A percentile compares a stretch with the other conserved stretches of the same genome.
Evolutionary conservation across 2,797 vertebrate genomes (phyloP).

Genomic region (Peromyscus aztecus): DNA sequence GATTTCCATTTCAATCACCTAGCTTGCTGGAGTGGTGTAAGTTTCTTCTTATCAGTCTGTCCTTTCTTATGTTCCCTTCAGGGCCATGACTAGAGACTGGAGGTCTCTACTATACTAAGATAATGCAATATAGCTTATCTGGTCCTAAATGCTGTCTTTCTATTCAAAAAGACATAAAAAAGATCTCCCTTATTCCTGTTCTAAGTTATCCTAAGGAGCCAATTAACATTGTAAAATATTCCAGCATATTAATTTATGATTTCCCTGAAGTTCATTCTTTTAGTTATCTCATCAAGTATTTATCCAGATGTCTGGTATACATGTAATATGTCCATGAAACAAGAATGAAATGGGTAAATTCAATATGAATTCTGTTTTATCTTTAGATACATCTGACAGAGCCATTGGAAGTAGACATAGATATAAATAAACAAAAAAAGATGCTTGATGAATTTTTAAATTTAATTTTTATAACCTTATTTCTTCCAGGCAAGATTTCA

Average conservation of each 20-base stretch:
- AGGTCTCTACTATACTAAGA: neutral
- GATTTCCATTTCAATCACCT: neutral
- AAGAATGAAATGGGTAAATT: conserved; percentile 58
- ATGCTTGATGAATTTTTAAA: conserved; percentile 60
- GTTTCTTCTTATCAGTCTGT: neutral
- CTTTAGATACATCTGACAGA: conserved; percentile 32
- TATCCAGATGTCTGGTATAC: neutral
- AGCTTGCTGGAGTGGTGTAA: neutral
- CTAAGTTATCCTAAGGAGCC: neutral
- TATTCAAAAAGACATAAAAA: neutral
- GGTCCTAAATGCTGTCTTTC: neutral
- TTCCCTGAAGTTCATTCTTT: conserved; percentile 62
- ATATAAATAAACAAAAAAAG: conserved; percentile 63
- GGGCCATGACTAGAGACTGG: neutral
- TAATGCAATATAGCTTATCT: neutral
- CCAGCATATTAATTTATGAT: conserved; percentile 42
- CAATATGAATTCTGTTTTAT: conserved; percentile 46
- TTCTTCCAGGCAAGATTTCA: conserved; percentile 51
- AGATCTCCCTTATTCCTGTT: neutral
- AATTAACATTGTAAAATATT: conserved; percentile 43
- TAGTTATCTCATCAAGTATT: conserved; percentile 43
- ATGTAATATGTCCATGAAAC: conserved; percentile 6
- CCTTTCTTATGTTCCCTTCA: neutral
- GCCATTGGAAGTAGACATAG: conserved; percentile 33
- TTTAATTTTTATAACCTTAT: conserved; percentile 68